These are phyloP conservation scores for Lynx canadensis DNA, from an alignment of 2,113 vertebrate species.

Conservation along the genomic window DNA sequence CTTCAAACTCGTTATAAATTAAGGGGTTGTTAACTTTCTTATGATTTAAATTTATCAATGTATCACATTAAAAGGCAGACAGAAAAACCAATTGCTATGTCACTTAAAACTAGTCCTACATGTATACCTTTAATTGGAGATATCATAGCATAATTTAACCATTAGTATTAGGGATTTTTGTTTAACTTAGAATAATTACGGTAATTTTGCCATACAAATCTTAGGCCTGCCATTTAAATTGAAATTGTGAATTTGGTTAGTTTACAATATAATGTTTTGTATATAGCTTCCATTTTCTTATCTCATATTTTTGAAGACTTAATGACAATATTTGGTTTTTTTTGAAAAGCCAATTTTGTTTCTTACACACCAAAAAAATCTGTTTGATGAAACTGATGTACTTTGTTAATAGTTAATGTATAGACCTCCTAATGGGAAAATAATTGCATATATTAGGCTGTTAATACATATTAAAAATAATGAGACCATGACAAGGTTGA, in stretches of 20 bases:
- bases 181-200: slow-evolving; percentile 55
- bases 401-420: slow-evolving; percentile 13
- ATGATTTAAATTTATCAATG: slow-evolving; percentile 44
- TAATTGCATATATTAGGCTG: slow-evolving; percentile 38
- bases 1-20: slow-evolving; percentile 84
- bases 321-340: slow-evolving; percentile 47
- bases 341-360: slow-evolving; percentile 55
- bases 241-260: slow-evolving; percentile 53
- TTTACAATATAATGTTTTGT: slow-evolving; percentile 49
- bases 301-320: slow-evolving; percentile 52
- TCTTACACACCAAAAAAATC: slow-evolving; percentile 48
- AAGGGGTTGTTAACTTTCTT: slow-evolving; percentile 70
- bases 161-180: slow-evolving; percentile 56
- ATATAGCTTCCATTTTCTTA: slow-evolving; percentile 58
- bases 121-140: slow-evolving; percentile 40
- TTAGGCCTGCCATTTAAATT: slow-evolving; percentile 45
- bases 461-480: slow-evolving; percentile 53
- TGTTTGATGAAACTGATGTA: slow-evolving; percentile 26
- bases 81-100: slow-evolving; percentile 7
- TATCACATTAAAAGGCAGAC: slow-evolving; percentile 33
- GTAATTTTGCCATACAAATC: slow-evolving; percentile 60
- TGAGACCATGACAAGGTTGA: background rate
- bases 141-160: slow-evolving; percentile 18
- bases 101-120: slow-evolving; percentile 29
- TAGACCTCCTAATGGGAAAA: slow-evolving; percentile 13